Evolutionary conservation across 2,797 vertebrate species (phyloP).

Genomic region (Salmo trutta): DNA sequence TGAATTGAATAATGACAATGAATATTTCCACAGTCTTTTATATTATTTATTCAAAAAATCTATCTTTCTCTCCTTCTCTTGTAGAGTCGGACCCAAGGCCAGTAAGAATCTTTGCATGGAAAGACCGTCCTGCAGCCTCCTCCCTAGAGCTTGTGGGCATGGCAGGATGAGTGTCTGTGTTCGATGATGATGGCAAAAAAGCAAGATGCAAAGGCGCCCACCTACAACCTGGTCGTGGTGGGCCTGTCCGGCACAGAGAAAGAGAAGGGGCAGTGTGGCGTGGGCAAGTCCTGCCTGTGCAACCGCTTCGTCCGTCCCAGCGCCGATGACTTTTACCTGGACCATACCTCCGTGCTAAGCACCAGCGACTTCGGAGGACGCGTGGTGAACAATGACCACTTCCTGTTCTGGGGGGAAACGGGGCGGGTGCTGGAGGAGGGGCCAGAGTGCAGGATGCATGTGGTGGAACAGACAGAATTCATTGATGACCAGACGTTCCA

Average conservation of each 20-base stretch:
- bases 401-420: constrained; percentile 97
- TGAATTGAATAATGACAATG: constrained; percentile 31
- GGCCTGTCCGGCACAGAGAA: constrained; percentile 97
- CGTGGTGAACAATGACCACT: constrained; percentile 98
- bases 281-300: constrained; percentile 97
- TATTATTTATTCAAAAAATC: background rate
- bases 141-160: constrained; percentile 76
- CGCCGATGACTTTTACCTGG: constrained; percentile 93
- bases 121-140: constrained; percentile 52
- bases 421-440: constrained; percentile 86
- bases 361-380: constrained; percentile 97
- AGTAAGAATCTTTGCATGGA: constrained; percentile 66
- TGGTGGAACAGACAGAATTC: constrained; percentile 98
- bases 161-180: constrained; percentile 87
- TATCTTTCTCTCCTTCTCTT: constrained; percentile 29
- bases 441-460: constrained; percentile 86
- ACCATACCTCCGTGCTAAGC: constrained; percentile 97
- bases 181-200: constrained; percentile 97
- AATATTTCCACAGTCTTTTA: background rate
- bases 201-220: constrained; percentile 94
- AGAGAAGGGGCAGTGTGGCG: constrained; percentile 95
- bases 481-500: constrained; percentile 99
- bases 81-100: constrained; percentile 63
- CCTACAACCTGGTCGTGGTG: constrained; percentile 94
- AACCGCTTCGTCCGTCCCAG: constrained; percentile 94